A percentile compares a stretch with the other conserved stretches of the same genome.
phyloP scores from a whole-genome alignment of 2,888 invertebrate species.

The Mimachlamys varia region DNA sequence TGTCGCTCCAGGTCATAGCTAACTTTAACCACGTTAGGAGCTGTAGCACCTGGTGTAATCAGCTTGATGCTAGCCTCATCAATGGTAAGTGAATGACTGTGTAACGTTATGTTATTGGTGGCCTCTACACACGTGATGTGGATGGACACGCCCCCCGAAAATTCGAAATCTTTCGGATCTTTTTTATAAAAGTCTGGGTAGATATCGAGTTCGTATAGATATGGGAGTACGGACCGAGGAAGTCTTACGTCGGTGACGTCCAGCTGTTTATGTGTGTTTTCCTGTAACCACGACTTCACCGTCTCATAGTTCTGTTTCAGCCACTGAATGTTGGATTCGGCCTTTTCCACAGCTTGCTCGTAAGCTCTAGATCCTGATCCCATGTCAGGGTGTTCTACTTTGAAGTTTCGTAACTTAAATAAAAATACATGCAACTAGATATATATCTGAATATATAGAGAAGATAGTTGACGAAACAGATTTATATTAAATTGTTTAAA shows the following conservation, averaged over 20 bases:
- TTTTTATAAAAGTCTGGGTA: constrained; percentile 70
- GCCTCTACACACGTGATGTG: constrained; percentile 55
- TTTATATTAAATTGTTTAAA: too few relatives aligned
- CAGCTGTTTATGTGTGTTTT: constrained; percentile 36
- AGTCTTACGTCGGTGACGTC: constrained; percentile 61
- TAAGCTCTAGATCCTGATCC: constrained; percentile 89
- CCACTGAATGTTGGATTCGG: constrained; percentile 92
- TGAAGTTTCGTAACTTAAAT: constrained; percentile 57
- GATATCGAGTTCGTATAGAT: constrained; percentile 69
- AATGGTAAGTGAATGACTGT: constrained; percentile 67
- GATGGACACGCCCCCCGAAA: constrained; percentile 68
- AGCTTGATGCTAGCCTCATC: constrained; percentile 50
- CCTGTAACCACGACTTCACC: constrained; percentile 89
- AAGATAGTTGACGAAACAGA: background rate
- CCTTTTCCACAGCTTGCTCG: constrained; percentile 90
- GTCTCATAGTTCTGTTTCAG: constrained; percentile 88
- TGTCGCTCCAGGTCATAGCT: constrained; percentile 68
- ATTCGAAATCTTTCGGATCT: constrained; percentile 68
- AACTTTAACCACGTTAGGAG: constrained; percentile 7
- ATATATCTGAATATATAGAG: background rate
- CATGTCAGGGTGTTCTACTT: constrained; percentile 81
- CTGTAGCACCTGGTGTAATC: constrained; percentile 38
- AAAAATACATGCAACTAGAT: too few relatives aligned
- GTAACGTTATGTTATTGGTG: constrained; percentile 67
- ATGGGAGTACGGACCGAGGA: constrained; percentile 65